A percentile compares a stretch with the other conserved stretches of the same genome.
Evolutionary conservation across 2,888 invertebrate species (phyloP).

Genomic region (Polylopha cassiicola): DNA sequence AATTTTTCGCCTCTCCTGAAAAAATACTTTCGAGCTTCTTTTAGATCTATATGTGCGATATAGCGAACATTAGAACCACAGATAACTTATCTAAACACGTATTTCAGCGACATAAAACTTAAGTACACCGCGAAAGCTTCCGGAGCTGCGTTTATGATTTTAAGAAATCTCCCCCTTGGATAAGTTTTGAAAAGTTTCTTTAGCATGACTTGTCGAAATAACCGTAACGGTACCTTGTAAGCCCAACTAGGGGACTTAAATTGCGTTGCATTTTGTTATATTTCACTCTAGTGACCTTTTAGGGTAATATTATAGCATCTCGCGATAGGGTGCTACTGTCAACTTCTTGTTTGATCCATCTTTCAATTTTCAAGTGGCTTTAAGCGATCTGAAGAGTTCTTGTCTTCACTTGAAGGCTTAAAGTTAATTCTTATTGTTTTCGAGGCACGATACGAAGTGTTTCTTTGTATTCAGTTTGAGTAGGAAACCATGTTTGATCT

Average conservation of each 20-base stretch:
- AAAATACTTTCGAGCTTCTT: no score
- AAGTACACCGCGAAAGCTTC: conserved; percentile 14
- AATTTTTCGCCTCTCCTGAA: no score
- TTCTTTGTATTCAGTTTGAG: no score
- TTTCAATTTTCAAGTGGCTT: conserved; percentile 2
- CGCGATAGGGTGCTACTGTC: background rate
- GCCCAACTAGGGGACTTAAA: conserved; percentile 26
- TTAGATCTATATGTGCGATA: no score
- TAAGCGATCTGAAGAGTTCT: conserved; percentile 9
- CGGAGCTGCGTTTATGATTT: conserved; percentile 14
- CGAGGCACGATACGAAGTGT: conserved; percentile 1
- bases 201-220: conserved; percentile 19
- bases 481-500: no score
- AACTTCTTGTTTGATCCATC: background rate
- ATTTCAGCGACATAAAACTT: conserved; percentile 17
- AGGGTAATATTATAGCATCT: conserved; percentile 6
- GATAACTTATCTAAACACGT: conserved; percentile 15
- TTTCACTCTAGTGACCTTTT: conserved; percentile 16
- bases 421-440: conserved; percentile 12
- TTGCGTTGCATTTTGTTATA: conserved; percentile 20
- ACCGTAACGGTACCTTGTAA: conserved; percentile 24
- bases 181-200: conserved; percentile 12
- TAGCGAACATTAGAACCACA: background rate
- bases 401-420: conserved; percentile 1
- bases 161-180: conserved; percentile 11